Percentiles rank a stretch among this genome's conserved stretches.
These are phyloP conservation scores for Zaprionus camerounensis DNA, from an alignment of 1,140 invertebrate genomes.

Conservation along the genomic window DNA sequence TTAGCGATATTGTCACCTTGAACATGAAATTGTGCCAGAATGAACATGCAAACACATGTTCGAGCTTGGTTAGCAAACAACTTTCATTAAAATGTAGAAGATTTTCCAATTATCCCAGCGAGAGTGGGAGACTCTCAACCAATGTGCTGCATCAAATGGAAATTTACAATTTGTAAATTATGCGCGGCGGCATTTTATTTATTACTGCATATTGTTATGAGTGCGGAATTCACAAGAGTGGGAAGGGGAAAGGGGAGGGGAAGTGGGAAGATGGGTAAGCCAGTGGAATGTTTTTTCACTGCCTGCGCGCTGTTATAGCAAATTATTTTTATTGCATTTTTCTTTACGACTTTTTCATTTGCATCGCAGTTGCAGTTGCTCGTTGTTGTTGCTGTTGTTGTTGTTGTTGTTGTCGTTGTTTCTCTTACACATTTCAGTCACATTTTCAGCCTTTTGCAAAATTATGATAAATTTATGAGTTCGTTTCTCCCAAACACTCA, in stretches of 20 bases:
- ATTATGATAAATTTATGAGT: constrained; percentile 82
- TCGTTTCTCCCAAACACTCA: constrained; percentile 72
- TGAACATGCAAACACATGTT: constrained; percentile 10
- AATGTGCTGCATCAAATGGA: constrained; percentile 22
- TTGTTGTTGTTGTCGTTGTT: constrained; percentile 29
- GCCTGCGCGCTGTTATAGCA: constrained; percentile 36
- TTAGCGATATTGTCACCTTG: constrained; percentile 62
- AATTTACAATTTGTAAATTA: constrained; percentile 43
- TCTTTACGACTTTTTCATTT: constrained; percentile 53
- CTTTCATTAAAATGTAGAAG: not conserved
- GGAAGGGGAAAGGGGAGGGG: not conserved
- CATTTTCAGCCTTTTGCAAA: constrained; percentile 72
- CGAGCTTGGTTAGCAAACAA: constrained; percentile 57
- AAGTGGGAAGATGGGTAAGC: not conserved
- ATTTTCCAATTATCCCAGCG: not conserved
- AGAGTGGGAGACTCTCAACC: too few relatives aligned
- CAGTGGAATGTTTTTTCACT: constrained; percentile 14
- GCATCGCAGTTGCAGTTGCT: constrained; percentile 34
- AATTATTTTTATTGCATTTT: constrained; percentile 75
- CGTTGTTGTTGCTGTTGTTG: constrained; percentile 15
- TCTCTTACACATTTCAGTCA: constrained; percentile 61
- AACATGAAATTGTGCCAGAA: constrained; percentile 54
- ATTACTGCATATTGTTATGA: constrained; percentile 45
- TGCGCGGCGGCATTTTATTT: constrained; percentile 45
- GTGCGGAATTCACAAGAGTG: not conserved